phyloP scores from a whole-genome alignment of 2,888 invertebrate species.

The Watsonalla binaria region DNA sequence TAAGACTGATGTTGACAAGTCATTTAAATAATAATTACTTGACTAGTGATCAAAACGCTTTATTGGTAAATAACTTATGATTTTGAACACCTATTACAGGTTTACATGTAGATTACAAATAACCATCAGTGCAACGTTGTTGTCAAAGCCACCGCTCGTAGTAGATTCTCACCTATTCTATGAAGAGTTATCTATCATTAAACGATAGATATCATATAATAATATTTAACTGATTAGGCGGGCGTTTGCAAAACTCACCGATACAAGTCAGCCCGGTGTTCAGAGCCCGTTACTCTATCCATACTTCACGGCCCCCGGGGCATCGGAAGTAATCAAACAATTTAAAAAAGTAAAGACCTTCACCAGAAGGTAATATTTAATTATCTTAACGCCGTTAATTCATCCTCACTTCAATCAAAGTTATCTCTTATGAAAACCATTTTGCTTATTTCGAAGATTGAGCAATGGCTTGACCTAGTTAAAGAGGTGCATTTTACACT shows the following conservation, averaged over 20 bases:
- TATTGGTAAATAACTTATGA: conserved; percentile 30
- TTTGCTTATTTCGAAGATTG: neutral
- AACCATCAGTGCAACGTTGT: conserved; percentile 47
- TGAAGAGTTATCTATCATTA: too few species aligned
- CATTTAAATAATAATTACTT: too few species aligned
- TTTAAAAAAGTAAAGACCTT: neutral
- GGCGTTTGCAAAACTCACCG: conserved; percentile 66
- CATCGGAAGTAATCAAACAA: conserved; percentile 12
- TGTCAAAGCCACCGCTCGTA: conserved; percentile 61
- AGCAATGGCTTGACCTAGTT: neutral
- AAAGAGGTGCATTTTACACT: neutral
- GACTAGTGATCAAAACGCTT: conserved; percentile 13
- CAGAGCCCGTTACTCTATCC: conserved; percentile 22
- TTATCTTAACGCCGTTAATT: neutral
- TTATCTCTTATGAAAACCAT: neutral
- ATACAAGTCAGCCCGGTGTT: conserved; percentile 51
- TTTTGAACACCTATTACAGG: conserved; percentile 40
- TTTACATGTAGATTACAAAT: conserved; percentile 62
- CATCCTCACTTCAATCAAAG: too few species aligned
- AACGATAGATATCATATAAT: conserved; percentile 29
- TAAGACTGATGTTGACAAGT: too few species aligned
- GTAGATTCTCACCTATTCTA: conserved; percentile 13
- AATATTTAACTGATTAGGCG: conserved; percentile 58
- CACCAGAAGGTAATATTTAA: neutral
- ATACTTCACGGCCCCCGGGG: conserved; percentile 25